A percentile compares a stretch with the other conserved stretches of the same genome.
Evolutionary conservation across 2,888 invertebrate genomes (phyloP).

Genomic region (Neoscelio sp.): DNA sequence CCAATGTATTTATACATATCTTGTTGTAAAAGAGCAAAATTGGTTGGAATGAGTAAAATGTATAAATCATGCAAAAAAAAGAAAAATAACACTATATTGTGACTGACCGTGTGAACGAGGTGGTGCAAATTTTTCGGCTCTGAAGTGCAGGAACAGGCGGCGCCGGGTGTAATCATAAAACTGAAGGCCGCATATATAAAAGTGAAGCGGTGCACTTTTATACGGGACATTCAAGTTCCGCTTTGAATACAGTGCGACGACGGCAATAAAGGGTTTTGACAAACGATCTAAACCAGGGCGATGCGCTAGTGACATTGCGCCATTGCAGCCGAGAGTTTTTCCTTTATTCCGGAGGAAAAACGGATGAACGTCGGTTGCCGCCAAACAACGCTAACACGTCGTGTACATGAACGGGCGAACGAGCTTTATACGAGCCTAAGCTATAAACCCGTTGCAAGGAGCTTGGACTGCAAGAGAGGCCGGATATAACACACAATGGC

Average conservation of each 20-base stretch:
- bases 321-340: slow-evolving; percentile 72
- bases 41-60: slow-evolving; percentile 40
- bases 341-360: slow-evolving; percentile 75
- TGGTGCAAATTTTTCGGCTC: slow-evolving; percentile 57
- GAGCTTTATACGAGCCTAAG: slow-evolving; percentile 60
- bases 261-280: slow-evolving; percentile 82
- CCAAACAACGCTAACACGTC: slow-evolving; percentile 72
- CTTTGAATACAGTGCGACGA: slow-evolving; percentile 78
- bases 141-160: slow-evolving; percentile 65
- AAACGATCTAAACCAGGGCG: slow-evolving; percentile 75
- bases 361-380: slow-evolving; percentile 74
- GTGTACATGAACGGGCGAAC: slow-evolving; percentile 71
- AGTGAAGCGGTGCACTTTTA: slow-evolving; percentile 70
- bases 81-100: slow-evolving; percentile 59
- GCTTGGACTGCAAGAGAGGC: slow-evolving; percentile 52
- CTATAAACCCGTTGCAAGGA: slow-evolving; percentile 56
- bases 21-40: slow-evolving; percentile 57
- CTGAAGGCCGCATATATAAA: slow-evolving; percentile 69
- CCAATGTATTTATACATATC: slow-evolving; percentile 61
- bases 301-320: slow-evolving; percentile 68
- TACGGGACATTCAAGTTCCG: slow-evolving; percentile 71
- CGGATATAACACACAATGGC: slow-evolving; percentile 57
- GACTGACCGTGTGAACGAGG: slow-evolving; percentile 58
- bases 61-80: slow-evolving; percentile 61
- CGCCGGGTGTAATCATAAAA: slow-evolving; percentile 68